Evolutionary conservation across 2,888 invertebrate genomes (phyloP).

Genomic region (Caenorhabditis plicata): DNA sequence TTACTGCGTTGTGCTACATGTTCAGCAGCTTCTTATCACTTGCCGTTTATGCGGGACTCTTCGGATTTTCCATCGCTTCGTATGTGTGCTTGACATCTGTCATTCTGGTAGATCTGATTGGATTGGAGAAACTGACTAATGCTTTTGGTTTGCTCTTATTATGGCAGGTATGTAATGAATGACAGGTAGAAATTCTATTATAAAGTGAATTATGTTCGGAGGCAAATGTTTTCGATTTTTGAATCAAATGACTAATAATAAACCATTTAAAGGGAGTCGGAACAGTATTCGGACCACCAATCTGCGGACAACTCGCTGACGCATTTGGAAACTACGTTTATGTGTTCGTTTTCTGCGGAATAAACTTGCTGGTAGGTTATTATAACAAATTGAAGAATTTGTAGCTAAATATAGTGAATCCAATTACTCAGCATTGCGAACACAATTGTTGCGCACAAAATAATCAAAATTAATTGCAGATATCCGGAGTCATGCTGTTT

Average conservation of each 20-base stretch:
- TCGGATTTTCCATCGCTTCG: conserved; percentile 59
- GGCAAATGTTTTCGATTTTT: no score
- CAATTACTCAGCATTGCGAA: no score
- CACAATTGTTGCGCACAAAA: no score
- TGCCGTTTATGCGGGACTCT: conserved; percentile 78
- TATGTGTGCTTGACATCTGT: conserved; percentile 97
- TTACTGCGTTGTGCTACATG: conserved; percentile 81
- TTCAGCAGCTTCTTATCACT: conserved; percentile 77
- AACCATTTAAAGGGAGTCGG: no score
- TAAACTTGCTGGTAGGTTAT: conserved; percentile 59
- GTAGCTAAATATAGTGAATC: no score
- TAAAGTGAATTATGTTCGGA: not conserved
- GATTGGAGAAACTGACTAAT: conserved; percentile 91
- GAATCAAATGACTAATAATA: no score
- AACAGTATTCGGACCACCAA: conserved; percentile 80
- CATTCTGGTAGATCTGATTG: conserved; percentile 91
- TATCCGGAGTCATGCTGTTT: conserved; percentile 58
- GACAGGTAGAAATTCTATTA: not conserved
- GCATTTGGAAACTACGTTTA: conserved; percentile 77
- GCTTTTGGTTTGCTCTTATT: conserved; percentile 93
- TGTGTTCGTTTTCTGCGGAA: conserved; percentile 84
- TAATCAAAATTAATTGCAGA: conserved; percentile 15
- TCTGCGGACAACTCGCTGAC: conserved; percentile 82
- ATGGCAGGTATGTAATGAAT: no score
- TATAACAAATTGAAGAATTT: no score